phyloP scores from a whole-genome alignment of 1,140 invertebrate species.

The Zaprionus davidi region DNA sequence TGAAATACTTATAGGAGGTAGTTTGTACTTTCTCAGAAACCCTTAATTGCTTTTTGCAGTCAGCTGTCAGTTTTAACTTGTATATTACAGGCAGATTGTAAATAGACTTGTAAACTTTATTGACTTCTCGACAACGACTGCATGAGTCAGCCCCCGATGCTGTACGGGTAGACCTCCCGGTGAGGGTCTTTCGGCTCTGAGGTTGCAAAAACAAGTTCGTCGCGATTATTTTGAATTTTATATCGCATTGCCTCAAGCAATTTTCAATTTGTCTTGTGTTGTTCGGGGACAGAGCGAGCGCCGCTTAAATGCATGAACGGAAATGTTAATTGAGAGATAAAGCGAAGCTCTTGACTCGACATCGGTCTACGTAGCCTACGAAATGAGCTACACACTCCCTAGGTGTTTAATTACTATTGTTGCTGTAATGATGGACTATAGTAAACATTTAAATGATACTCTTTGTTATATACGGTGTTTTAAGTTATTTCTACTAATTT shows the following conservation, averaged over 20 bases:
- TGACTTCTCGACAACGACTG: conserved; percentile 7
- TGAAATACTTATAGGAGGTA: background rate
- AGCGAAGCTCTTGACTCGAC: conserved; percentile 40
- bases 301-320: conserved; percentile 53
- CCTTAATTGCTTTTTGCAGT: background rate
- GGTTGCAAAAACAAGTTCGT: conserved; percentile 36
- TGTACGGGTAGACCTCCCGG: conserved; percentile 14
- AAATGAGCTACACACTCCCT: conserved; percentile 31
- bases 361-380: conserved; percentile 3
- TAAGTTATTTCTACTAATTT: too few species aligned
- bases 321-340: conserved; percentile 71
- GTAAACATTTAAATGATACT: background rate
- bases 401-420: background rate
- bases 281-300: background rate
- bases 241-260: conserved; percentile 11
- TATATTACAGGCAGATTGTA: conserved; percentile 14
- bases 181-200: conserved; percentile 24
- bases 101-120: conserved; percentile 4
- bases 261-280: conserved; percentile 49
- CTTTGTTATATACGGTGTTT: too few species aligned
- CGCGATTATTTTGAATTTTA: conserved; percentile 22
- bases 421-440: background rate
- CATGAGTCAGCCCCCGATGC: conserved; percentile 23
- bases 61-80: conserved; percentile 12
- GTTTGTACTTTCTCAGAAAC: background rate